A percentile compares a stretch with the other conserved stretches of the same genome.
These are phyloP conservation scores for Tonatia bakeri DNA, from an alignment of 2,113 vertebrate species.

Conservation along the genomic window DNA sequence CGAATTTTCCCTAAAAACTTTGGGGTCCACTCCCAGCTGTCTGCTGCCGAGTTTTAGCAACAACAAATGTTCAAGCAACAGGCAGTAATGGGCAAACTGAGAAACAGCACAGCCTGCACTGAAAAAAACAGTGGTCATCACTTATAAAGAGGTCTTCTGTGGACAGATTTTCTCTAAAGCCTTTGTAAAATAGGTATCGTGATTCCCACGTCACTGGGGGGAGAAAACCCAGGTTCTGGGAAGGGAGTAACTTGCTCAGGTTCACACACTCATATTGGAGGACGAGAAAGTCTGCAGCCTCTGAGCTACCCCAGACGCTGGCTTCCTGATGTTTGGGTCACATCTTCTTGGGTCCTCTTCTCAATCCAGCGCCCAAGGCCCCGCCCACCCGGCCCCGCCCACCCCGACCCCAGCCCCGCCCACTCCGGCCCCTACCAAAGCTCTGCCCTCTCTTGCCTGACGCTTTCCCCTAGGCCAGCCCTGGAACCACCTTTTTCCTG, in stretches of 20 bases:
- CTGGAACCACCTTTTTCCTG: background rate
- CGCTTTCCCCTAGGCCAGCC: background rate
- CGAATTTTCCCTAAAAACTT: background rate
- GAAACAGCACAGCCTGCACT: background rate
- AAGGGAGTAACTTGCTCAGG: background rate
- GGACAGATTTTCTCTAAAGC: background rate
- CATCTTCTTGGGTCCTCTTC: background rate
- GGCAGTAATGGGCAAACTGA: background rate
- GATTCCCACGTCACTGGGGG: background rate
- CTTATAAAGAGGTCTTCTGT: accelerated
- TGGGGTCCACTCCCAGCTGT: background rate
- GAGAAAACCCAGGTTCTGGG: background rate
- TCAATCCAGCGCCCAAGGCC: background rate
- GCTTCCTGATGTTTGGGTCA: background rate
- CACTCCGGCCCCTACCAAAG: background rate
- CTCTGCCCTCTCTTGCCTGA: background rate
- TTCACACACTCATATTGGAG: background rate
- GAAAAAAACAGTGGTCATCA: background rate
- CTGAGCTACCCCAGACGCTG: background rate
- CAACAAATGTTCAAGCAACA: background rate
- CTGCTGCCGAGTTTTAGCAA: background rate
- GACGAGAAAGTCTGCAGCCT: background rate
- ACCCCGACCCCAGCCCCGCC: too few relatives aligned
- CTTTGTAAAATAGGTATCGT: background rate
- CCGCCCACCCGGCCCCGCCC: too few relatives aligned